These are phyloP conservation scores for Neelides folsomi DNA, from an alignment of 2,888 invertebrate species.

Conservation along the genomic window DNA sequence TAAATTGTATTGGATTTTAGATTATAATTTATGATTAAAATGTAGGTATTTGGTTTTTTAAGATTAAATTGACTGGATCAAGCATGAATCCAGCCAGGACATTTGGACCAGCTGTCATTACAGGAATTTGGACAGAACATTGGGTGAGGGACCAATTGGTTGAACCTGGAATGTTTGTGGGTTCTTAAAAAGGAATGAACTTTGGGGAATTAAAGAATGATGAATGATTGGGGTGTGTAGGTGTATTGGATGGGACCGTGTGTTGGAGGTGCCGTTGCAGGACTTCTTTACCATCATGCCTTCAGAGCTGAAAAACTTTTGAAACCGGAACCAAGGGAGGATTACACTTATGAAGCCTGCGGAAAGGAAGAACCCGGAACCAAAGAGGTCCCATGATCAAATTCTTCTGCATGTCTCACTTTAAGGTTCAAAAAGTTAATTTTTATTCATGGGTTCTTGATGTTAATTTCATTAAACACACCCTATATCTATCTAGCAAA, in stretches of 20 bases:
- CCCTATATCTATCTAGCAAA: too few species aligned
- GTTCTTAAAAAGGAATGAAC: neutral
- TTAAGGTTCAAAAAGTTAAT: slow-evolving; percentile 4
- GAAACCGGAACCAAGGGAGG: slow-evolving; percentile 7
- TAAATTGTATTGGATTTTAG: too few species aligned
- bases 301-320: slow-evolving; percentile 15
- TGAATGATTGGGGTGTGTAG: slow-evolving; percentile 6
- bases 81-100: slow-evolving; percentile 31
- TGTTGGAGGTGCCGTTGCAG: slow-evolving; percentile 31
- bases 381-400: slow-evolving; percentile 28
- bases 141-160: slow-evolving; percentile 20
- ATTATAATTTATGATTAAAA: too few species aligned
- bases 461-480: neutral
- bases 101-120: slow-evolving; percentile 29
- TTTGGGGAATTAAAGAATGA: neutral
- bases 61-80: slow-evolving; percentile 31
- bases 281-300: slow-evolving; percentile 26
- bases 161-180: neutral
- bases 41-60: neutral
- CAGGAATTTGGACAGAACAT: slow-evolving; percentile 28
- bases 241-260: slow-evolving; percentile 32
- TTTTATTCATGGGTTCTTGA: slow-evolving; percentile 21
- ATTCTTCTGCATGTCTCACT: slow-evolving; percentile 5
- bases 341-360: slow-evolving; percentile 25
- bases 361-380: slow-evolving; percentile 27